phyloP scores from a whole-genome alignment of 2,888 invertebrate genomes.

The Drosophila sordidula region DNA sequence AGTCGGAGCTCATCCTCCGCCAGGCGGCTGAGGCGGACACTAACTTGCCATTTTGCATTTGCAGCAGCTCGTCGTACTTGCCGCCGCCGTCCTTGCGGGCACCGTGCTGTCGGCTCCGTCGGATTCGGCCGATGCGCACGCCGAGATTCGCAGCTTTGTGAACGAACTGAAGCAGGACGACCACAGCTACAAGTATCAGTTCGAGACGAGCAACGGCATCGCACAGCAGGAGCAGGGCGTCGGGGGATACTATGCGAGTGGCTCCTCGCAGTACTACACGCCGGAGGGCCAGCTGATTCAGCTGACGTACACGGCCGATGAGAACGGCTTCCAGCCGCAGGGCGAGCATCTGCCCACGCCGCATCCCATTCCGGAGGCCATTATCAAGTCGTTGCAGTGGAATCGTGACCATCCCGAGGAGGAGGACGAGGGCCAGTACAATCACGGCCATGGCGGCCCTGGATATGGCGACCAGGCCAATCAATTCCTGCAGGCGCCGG shows the following conservation, averaged over 20 bases:
- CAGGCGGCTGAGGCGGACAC: not conserved
- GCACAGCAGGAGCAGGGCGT: slow-evolving; percentile 86
- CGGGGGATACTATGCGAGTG: slow-evolving; percentile 86
- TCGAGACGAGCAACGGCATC: slow-evolving; percentile 88
- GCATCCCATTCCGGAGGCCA: slow-evolving; percentile 79
- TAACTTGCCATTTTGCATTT: slow-evolving; percentile 18
- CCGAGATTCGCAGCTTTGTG: slow-evolving; percentile 83
- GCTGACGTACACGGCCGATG: slow-evolving; percentile 86
- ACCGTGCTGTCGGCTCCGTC: slow-evolving; percentile 53
- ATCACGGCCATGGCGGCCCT: slow-evolving; percentile 56
- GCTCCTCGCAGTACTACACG: slow-evolving; percentile 86
- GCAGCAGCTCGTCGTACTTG: slow-evolving; percentile 66
- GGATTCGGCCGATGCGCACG: slow-evolving; percentile 74
- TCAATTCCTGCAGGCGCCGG: slow-evolving; percentile 59
- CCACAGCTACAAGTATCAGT: slow-evolving; percentile 85
- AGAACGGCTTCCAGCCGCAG: slow-evolving; percentile 86
- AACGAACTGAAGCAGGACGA: slow-evolving; percentile 82
- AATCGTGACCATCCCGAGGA: slow-evolving; percentile 79
- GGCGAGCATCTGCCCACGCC: slow-evolving; percentile 83
- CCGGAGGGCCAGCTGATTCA: slow-evolving; percentile 86
- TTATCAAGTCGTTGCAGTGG: slow-evolving; percentile 75
- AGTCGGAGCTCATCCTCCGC: no score
- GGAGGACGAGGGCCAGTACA: slow-evolving; percentile 53
- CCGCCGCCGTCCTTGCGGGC: slow-evolving; percentile 42
- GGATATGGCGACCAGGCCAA: slow-evolving; percentile 45